Evolutionary conservation across 2,888 invertebrate species (phyloP), one percentile per base, ranked within the genome.

Genomic region (Eupithecia subfuscata): DNA sequence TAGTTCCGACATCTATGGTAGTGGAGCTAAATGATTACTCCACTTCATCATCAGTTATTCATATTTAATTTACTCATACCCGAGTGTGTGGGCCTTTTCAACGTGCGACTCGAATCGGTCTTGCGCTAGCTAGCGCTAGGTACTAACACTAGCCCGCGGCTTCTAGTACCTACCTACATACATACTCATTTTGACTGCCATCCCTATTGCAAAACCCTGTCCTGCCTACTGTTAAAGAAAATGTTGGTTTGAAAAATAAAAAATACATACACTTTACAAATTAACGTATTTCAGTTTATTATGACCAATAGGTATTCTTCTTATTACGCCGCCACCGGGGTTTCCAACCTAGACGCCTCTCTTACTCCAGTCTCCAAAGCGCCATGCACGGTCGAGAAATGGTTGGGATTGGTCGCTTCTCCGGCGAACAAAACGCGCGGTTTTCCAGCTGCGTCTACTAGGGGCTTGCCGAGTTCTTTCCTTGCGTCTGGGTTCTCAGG

Each of bases 341-440:
- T 43, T 25, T 22, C 14, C 11, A 68, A 43, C 37, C 68, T 68
- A 68, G 68, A 45, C 14, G 97, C 97, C 84, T 97, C 97, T 63
- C 97, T 93, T 83, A 94, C 94, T 0, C 97, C 97, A 0, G 95
- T 94, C 80, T 97, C 96, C 0, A 96, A 90, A 0, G 97, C 97
- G 0, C 97, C 97, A 83, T 97, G 97, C 0, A 97, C 97, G 0
- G 97, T 97, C 0, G 96, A 96, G 86, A 95, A 97, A 83, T 95
- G 96, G 22, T 91, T 94, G 0, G 64, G 48, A 3, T 91, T 83
- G 0, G 96, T 96, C 0, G 96, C 96, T 83, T 96, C 96, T 0
- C 96, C 96, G 1, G 96, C 96, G 88, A 96, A 96, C n/a, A 96
- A 84, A 0, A 96, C 87, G 0, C 92, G 86, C 30, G 95, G 95